Evolutionary conservation across 1,140 invertebrate species (phyloP), one percentile per base, ranked within the genome.

Genomic region (Diabrotica virgifera): DNA sequence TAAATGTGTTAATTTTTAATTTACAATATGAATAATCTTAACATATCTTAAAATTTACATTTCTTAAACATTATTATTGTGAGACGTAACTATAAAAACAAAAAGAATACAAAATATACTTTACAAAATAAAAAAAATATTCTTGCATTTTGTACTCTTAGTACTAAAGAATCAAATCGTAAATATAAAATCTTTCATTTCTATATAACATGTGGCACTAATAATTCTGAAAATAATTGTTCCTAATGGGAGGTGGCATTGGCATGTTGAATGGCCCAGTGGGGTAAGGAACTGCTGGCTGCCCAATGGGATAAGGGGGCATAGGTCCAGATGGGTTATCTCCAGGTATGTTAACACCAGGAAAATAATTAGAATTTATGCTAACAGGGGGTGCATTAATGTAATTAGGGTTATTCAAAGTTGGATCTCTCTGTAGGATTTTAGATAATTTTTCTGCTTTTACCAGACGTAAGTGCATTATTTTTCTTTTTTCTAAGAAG

Each of bases 371-470:
- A 11, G 64, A 69, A 65, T 79, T 79, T 12, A 78, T 67, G 55
- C 53, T 75, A 52, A 77, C 65, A 13, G 73, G 70, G 0, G 78
- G 70, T 6, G 78, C 69, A 68, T 81, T 78, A 36, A 75, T 64
- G 64, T 79, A 78, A 68, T 73, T 77, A 9, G 74, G 62, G 3
- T 64, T 66, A 35, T 62, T 65, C 9, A 76, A 69, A 8, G 68
- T 66, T 54, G 76, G 74, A 68, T 80, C 65, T 78, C 78, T 78
- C 64, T 84, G 84, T 40, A 93, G 82, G 2, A 94, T 75, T 76
- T 95, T 93, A 60, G 84, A 82, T 86, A 95, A 89, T 82, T 95
- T 95, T 60, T 95, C 93, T 11, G 90, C 86, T 82, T 95, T 95
- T 0, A 95, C 87, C 75, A 91, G 87, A 50, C 91, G 82, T 52